Evolutionary conservation across 2,113 vertebrate genomes (phyloP).

Genomic region (Anoplopoma fimbria): DNA sequence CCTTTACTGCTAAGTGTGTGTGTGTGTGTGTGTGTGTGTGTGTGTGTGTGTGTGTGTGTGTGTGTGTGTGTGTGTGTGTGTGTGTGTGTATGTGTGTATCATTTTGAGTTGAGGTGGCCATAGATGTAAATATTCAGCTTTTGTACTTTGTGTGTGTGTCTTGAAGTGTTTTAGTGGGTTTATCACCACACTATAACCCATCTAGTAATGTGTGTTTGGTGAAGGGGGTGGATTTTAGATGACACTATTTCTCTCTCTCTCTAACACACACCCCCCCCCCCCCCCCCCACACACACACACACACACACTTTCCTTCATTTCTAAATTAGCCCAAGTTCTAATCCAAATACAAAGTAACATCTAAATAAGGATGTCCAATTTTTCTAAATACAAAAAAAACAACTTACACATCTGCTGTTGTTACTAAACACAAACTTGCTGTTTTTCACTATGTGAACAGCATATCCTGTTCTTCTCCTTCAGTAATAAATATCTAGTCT

Average conservation of each 20-base stretch:
- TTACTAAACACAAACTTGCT: background rate
- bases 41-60: background rate
- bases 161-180: conserved; percentile 8
- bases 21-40: conserved; percentile 2
- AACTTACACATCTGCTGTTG: background rate
- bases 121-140: background rate
- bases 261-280: conserved; percentile 16
- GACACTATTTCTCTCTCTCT: background rate
- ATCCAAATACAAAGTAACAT: background rate
- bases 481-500: conserved; percentile 55
- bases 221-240: conserved; percentile 14
- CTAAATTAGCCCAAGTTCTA: background rate
- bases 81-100: background rate
- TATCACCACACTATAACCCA: conserved; percentile 27
- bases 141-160: background rate
- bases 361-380: background rate
- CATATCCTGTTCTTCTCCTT: background rate
- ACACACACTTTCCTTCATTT: background rate
- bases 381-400: background rate
- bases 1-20: conserved; percentile 32
- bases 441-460: background rate
- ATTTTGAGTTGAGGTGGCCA: no score
- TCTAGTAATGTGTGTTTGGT: conserved; percentile 36
- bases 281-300: background rate
- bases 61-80: background rate